phyloP scores from a whole-genome alignment of 2,888 invertebrate species.

The Cosmia trapezina region DNA sequence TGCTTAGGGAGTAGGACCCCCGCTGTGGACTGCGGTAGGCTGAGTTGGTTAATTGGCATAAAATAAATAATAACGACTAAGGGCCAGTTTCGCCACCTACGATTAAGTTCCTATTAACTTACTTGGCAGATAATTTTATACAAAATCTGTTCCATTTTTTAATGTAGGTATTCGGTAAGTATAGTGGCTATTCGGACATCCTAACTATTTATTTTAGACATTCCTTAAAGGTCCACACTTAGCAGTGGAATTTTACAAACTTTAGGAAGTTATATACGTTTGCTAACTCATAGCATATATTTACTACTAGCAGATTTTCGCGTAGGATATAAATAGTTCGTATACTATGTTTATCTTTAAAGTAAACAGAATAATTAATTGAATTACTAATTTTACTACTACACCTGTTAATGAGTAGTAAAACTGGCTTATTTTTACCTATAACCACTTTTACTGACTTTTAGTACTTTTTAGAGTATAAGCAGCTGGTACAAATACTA shows the following conservation, averaged over 20 bases:
- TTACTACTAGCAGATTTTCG: background rate
- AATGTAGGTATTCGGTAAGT: no score
- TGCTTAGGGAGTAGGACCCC: no score
- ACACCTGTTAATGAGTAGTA: slow-evolving; percentile 11
- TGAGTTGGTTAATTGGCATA: no score
- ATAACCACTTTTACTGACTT: slow-evolving; percentile 29
- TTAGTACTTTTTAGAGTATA: slow-evolving; percentile 36
- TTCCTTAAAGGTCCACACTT: background rate
- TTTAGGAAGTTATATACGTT: background rate
- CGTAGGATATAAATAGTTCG: slow-evolving; percentile 1
- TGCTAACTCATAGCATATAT: background rate
- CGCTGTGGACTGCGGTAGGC: no score
- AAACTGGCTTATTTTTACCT: slow-evolving; percentile 19
- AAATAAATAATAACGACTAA: no score
- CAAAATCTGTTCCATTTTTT: no score
- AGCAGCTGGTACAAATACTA: slow-evolving; percentile 24
- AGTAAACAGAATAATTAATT: slow-evolving; percentile 16
- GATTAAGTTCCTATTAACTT: no score
- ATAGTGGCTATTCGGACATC: no score
- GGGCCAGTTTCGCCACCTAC: no score
- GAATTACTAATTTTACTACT: slow-evolving; percentile 22
- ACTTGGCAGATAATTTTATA: no score
- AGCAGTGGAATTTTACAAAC: background rate
- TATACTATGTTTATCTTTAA: slow-evolving; percentile 2
- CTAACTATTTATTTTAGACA: background rate